Conservation (phyloP, 2,888 invertebrate genomes). For the Ormyrus rosae region DNA sequence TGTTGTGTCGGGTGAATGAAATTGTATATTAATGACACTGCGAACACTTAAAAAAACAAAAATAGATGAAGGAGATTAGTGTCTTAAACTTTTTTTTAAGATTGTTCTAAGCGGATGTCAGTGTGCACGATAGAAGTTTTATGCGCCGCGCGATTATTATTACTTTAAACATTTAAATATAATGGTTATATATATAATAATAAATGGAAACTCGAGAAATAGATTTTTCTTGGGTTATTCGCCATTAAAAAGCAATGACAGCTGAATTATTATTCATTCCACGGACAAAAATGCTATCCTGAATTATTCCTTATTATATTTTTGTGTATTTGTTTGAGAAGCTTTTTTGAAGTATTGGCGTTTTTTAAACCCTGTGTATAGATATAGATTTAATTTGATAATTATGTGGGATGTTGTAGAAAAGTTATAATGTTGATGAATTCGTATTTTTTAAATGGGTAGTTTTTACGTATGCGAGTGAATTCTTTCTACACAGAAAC, state of each 20-base stretch:
- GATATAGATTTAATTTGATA: not conserved
- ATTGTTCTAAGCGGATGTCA: constrained; percentile 35
- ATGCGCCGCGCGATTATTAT: constrained; percentile 43
- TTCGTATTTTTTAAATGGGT: constrained; percentile 39
- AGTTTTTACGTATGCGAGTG: constrained; percentile 20
- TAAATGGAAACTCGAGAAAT: constrained; percentile 39
- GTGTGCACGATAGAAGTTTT: constrained; percentile 40
- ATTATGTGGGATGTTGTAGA: constrained; percentile 28
- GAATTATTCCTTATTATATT: constrained; percentile 27
- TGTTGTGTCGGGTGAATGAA: constrained; percentile 24
- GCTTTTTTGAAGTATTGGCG: constrained; percentile 13
- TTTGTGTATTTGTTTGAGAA: constrained; percentile 22
- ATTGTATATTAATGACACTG: constrained; percentile 44
- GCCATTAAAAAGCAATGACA: constrained; percentile 25
- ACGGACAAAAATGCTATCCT: constrained; percentile 39
- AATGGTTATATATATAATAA: constrained; percentile 51
- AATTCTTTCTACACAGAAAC: constrained; percentile 12
- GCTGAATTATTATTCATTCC: constrained; percentile 47
- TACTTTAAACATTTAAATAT: constrained; percentile 51
- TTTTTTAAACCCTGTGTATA: constrained; percentile 35
- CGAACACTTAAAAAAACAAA: constrained; percentile 10
- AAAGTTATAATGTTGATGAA: constrained; percentile 28
- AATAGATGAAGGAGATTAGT: not conserved
- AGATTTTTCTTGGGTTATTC: constrained; percentile 23
- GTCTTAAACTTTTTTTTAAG: constrained; percentile 42